Evolutionary conservation across 1,140 invertebrate species (phyloP), one percentile per base, ranked within the genome.

Genomic region (Hirudo medicinalis): DNA sequence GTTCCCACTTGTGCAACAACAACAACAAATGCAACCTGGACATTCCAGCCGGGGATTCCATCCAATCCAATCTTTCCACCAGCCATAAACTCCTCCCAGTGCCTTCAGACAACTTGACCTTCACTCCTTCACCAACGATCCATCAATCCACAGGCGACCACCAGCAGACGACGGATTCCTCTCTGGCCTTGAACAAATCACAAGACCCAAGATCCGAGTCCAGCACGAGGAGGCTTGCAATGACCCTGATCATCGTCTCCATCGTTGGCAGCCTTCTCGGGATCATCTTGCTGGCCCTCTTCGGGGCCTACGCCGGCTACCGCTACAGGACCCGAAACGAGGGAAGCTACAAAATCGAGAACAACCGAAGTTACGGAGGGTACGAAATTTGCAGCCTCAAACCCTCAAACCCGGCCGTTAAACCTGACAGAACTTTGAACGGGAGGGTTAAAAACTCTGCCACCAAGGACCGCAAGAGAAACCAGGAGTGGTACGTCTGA

Each of bases 401-500:
- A 49, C 19, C 22, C 2, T 63, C 57, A 2, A 60, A 4, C 4
- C 0, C 57, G 8, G 57, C 22, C 29, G 22, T 63, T 6, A 32
- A 32, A 32, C 9, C 57, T 11, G 29, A 11, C 2, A 63, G 29
- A 63, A 25, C 57, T 63, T 63, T 22, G 57, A 63, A 32, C 29
- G 57, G 57, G 1, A 63, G 19, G 19, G 57, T 22, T 8, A 63
- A 63, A 13, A 63, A 3, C 0, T 22, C 57, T 15, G 19, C 57
- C 9, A 1, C 19, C 8, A 63, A 63, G 29, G 29, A 32, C 19
- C 6, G 15, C 29, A 22, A 32, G 15, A 63, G 29, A 11, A 32
- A 63, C 57, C 57, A 63, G 20, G 57, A 63, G 20, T 63, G 57
- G 57, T 63, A 63, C 57, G 57, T 63, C 29, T 63, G 43, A 49